Percentiles rank a stretch among this genome's conserved stretches.
phyloP scores from a whole-genome alignment of 2,888 invertebrate species.

The Andrena trimmerana region DNA sequence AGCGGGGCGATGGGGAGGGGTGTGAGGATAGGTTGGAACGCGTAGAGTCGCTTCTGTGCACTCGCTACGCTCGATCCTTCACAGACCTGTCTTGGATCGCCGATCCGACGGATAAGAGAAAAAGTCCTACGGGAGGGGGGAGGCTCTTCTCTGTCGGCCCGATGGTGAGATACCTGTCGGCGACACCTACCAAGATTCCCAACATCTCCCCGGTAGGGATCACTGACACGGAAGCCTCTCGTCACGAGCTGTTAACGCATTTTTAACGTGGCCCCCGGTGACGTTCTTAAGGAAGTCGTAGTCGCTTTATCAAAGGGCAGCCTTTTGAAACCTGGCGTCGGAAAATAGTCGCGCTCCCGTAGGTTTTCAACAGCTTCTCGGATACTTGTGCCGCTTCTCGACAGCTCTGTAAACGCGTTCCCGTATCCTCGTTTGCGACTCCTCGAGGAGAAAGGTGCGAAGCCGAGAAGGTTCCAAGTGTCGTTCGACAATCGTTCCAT shows the following conservation, averaged over 20 bases:
- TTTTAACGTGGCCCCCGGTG: slow-evolving; percentile 45
- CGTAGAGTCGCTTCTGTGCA: background rate
- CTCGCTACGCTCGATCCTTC: slow-evolving; percentile 32
- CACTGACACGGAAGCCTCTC: slow-evolving; percentile 54
- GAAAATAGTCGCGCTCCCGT: slow-evolving; percentile 35
- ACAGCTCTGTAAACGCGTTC: slow-evolving; percentile 52
- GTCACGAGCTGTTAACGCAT: slow-evolving; percentile 57
- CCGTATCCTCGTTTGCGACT: slow-evolving; percentile 25
- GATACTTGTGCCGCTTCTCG: slow-evolving; percentile 47
- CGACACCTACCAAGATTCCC: slow-evolving; percentile 52
- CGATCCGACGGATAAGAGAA: slow-evolving; percentile 50
- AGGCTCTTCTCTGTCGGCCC: slow-evolving; percentile 10
- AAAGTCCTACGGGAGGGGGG: slow-evolving; percentile 21
- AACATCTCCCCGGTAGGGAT: slow-evolving; percentile 44
- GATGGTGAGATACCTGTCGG: slow-evolving; percentile 56
- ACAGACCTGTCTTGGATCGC: slow-evolving; percentile 40
- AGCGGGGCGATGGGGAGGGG: background rate
- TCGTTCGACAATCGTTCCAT: slow-evolving; percentile 19
- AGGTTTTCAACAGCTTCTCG: slow-evolving; percentile 44
- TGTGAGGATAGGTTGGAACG: background rate
- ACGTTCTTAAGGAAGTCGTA: slow-evolving; percentile 36
- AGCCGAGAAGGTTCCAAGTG: slow-evolving; percentile 22
- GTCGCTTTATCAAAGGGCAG: slow-evolving; percentile 22
- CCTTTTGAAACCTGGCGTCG: slow-evolving; percentile 24
- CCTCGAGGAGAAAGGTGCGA: background rate